Base-by-base conservation (phyloP, 1,140 invertebrate species). In the Acromyrmex echinatior region DNA sequence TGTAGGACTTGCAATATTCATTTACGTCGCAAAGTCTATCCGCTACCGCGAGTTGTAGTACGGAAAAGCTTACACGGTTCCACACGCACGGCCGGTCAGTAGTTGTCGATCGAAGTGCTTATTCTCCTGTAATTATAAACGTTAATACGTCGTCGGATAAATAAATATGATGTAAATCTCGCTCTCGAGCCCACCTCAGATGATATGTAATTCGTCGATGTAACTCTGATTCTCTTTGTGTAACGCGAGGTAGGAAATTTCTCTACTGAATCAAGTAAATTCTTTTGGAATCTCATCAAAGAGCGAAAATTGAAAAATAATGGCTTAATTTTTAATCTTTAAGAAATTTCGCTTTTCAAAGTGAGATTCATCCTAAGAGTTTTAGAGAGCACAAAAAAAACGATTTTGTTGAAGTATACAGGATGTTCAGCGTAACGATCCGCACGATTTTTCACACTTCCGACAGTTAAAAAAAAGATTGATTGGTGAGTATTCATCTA, bases 21-120 rank as follows among this genome's bases (percentile, higher is more conserved):
- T 88, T 87, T 74, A 39, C 76, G 66, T 74, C 68, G 63, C 21
- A 86, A 87, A 87, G 25, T 39, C 25, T 56, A 25, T 14, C 39
- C 12, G 65, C 65, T 35, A 68, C 39, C 12, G 65, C 65, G 65
- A 68, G 35, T 65, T 25, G 21, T 21, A 21, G 53, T 39, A 51
- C 21, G 39, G 66, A n/a, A 74, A 82, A 84, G 25, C 56, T 25
- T 73, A 56, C 18, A 58, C 58, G 56, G 21, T 21, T 21, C 21
- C 21, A 21, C 21, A 21, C n/a, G 39, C 70, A 28, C 49, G 65
- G 58, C n/a, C 51, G 0, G 56, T 21, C 12, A 21, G 10, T 21
- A 21, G 21, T 21, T 56, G 28, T 58, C 6, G 25, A 5, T 10
- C 31, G 9, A 39, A 66, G 35, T 60, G 56, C 56, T 77, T 77